These are phyloP conservation scores for Odontocolon sp. DNA, from an alignment of 2,888 invertebrate genomes.

Conservation along the genomic window DNA sequence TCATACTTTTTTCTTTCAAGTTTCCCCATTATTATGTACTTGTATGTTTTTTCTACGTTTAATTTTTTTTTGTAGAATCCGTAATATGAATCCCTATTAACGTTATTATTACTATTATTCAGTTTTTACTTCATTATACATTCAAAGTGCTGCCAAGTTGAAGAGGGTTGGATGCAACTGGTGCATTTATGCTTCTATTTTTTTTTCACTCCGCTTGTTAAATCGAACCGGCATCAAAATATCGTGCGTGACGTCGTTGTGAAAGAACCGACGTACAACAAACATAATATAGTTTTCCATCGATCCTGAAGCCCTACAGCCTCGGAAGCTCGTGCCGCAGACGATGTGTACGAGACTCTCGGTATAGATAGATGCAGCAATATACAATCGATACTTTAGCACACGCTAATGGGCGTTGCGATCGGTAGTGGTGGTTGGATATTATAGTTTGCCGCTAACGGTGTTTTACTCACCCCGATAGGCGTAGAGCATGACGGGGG, in stretches of 20 bases:
- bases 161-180: no score
- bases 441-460: slow-evolving; percentile 39
- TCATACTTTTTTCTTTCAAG: no score
- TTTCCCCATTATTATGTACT: background rate
- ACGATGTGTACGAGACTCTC: background rate
- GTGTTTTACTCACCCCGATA: slow-evolving; percentile 38
- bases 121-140: no score
- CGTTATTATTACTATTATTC: no score
- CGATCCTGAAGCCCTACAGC: slow-evolving; percentile 38
- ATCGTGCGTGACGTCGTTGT: slow-evolving; percentile 10
- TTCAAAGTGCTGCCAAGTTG: no score
- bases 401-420: slow-evolving; percentile 53
- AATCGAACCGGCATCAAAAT: background rate
- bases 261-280: slow-evolving; percentile 24
- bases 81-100: no score
- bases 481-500: slow-evolving; percentile 2
- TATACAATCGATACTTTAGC: slow-evolving; percentile 51
- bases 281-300: slow-evolving; percentile 35
- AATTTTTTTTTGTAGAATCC: no score
- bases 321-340: background rate
- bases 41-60: no score
- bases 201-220: no score
- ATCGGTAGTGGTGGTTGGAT: slow-evolving; percentile 11
- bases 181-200: no score
- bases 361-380: slow-evolving; percentile 22